A percentile compares a stretch with the other conserved stretches of the same genome.
Conservation (phyloP, 2,888 invertebrate species). For the Catocala fraxini region DNA sequence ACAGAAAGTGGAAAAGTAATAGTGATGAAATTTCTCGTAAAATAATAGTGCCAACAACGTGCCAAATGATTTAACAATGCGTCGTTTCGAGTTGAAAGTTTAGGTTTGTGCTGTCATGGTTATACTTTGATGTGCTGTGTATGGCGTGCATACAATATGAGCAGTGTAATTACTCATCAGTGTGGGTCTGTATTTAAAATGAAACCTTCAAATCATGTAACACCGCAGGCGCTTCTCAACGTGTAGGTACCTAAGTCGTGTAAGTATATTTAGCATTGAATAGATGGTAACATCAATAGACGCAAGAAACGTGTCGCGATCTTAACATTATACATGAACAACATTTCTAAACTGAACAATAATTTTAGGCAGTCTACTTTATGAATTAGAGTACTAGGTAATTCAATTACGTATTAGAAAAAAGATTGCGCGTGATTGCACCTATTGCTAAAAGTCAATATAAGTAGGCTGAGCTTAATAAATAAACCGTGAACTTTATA, state of each 20-base stretch:
- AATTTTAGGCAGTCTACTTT: not conserved
- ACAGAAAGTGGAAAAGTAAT: constrained; percentile 33
- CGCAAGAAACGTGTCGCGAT: not conserved
- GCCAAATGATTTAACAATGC: constrained; percentile 27
- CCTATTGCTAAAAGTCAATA: constrained; percentile 5
- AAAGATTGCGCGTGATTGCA: constrained; percentile 16
- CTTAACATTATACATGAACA: too few species aligned
- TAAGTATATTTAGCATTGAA: constrained; percentile 35
- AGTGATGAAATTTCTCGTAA: constrained; percentile 26
- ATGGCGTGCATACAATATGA: constrained; percentile 16
- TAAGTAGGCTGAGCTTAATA: constrained; percentile 5
- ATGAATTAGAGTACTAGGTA: constrained; percentile 1
- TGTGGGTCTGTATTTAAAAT: constrained; percentile 36
- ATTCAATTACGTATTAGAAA: constrained; percentile 10
- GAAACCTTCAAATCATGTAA: constrained; percentile 36
- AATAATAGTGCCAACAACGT: constrained; percentile 23
- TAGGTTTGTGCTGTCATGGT: constrained; percentile 15
- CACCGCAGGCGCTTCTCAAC: constrained; percentile 22
- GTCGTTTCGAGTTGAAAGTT: constrained; percentile 18
- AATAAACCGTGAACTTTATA: constrained; percentile 26
- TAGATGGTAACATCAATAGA: constrained; percentile 6
- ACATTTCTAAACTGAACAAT: too few species aligned
- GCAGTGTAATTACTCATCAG: constrained; percentile 32
- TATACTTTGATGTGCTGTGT: constrained; percentile 1
- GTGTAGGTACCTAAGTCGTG: not conserved